Conservation (phyloP, 2,888 invertebrate genomes). For the Pocota personata region DNA sequence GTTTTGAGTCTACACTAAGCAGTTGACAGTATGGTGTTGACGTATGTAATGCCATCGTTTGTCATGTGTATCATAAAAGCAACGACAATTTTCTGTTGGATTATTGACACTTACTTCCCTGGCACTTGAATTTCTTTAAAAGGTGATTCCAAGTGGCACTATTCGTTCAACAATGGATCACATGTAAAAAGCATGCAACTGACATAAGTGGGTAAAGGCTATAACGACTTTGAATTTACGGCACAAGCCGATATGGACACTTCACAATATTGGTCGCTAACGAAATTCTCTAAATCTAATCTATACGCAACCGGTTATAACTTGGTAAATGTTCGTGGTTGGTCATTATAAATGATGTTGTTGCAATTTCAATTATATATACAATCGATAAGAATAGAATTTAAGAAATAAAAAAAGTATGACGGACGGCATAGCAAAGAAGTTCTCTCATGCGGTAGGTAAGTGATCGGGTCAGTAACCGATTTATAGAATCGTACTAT, state of each 20-base stretch:
- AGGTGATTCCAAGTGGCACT: neutral
- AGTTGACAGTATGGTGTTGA: slow-evolving; percentile 6
- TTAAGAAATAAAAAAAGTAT: neutral
- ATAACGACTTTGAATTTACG: too few species aligned
- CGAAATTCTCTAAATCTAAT: neutral
- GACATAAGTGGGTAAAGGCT: neutral
- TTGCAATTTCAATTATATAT: neutral
- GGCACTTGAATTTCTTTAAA: neutral
- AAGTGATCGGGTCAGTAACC: slow-evolving; percentile 3
- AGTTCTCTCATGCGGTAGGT: slow-evolving; percentile 2
- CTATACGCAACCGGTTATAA: neutral
- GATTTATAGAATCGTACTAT: neutral
- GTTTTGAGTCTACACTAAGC: neutral
- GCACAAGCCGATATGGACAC: neutral
- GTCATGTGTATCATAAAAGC: neutral
- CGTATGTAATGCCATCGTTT: neutral
- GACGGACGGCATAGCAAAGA: neutral
- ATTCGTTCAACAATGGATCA: neutral
- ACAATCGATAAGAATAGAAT: neutral
- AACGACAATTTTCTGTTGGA: neutral
- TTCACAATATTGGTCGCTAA: neutral
- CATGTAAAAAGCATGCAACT: neutral
- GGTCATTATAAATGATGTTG: neutral
- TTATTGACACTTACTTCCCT: neutral
- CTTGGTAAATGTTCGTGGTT: neutral